Evolutionary conservation across 2,888 invertebrate genomes (phyloP), one percentile per base, ranked within the genome.

Genomic region (Macrophya alboannulata): DNA sequence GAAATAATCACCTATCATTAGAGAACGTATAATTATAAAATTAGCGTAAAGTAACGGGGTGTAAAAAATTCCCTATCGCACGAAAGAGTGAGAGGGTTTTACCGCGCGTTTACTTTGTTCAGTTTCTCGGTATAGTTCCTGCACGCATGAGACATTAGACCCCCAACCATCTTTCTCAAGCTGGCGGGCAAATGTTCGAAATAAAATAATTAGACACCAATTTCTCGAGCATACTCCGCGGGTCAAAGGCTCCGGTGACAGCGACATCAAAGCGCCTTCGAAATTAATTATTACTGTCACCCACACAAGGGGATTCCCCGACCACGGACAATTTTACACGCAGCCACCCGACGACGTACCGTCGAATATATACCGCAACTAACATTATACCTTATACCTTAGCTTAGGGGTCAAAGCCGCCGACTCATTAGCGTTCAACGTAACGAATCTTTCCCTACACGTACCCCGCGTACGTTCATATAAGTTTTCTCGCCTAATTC

Each of bases 251-350:
- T 85, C 86, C 88, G 86, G 86, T 85, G 88, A 88, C 91, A 90
- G 89, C 89, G 37, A 83, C 68, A 90, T 91, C 92, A 92, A 92
- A 92, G 92, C 86, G 88, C 88, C 89, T 90, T 89, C 86, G 88
- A 90, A 89, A 92, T 92, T 92, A 92, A 92, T 92, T 91, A 92
- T 92, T 92, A 89, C 90, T 87, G 88, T 90, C 89, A 88, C 87
- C 89, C 83, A 71, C 83, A 71, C 31, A 83, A 65, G 68, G 68
- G 68, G 48, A 83, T 83, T 83, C 37, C 83, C 68, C 83, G 83
- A 81, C 81, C 81, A 65, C 12, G 81, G 81, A 83, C 68, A 83
- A 83, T 71, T 83, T 68, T 62, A 83, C 83, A 71, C 68, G 81
- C 81, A 81, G 51, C 25, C 55, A 12, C 10, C 55, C 77, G n/a